phyloP scores from a whole-genome alignment of 2,797 vertebrate species.

The Aplochiton taeniatus region DNA sequence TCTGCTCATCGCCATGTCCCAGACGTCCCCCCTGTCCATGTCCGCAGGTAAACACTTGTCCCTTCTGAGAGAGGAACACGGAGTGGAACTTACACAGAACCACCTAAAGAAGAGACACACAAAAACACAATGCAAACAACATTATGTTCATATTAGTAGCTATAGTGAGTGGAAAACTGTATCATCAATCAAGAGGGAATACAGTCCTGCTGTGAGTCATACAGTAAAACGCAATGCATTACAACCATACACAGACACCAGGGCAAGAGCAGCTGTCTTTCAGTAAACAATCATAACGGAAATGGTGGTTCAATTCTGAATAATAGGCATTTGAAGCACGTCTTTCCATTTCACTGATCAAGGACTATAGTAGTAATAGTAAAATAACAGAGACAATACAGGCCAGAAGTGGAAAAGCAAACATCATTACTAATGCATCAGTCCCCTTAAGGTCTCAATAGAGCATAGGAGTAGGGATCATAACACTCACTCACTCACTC shows the following conservation, averaged over 20 bases:
- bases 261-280: no score
- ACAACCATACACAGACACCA: no score
- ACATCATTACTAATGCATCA: slow-evolving; percentile 80
- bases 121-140: slow-evolving; percentile 4
- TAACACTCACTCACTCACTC: slow-evolving; percentile 58
- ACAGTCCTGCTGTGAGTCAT: no score
- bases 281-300: no score
- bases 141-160: not conserved
- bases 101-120: slow-evolving; percentile 74
- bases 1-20: slow-evolving; percentile 96
- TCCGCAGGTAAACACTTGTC: slow-evolving; percentile 95
- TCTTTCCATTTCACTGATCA: slow-evolving; percentile 61
- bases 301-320: no score
- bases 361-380: slow-evolving; percentile 63
- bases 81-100: slow-evolving; percentile 97
- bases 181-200: not conserved
- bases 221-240: no score
- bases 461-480: slow-evolving; percentile 63
- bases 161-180: not conserved
- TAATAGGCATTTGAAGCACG: slow-evolving; percentile 9
- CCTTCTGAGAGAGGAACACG: slow-evolving; percentile 96
- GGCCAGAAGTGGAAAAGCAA: slow-evolving; percentile 73
- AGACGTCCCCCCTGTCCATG: slow-evolving; percentile 96
- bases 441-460: slow-evolving; percentile 65
- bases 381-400: slow-evolving; percentile 63